Evolutionary conservation across 2,888 invertebrate genomes (phyloP).

Genomic region (Mellilla xanthometata): DNA sequence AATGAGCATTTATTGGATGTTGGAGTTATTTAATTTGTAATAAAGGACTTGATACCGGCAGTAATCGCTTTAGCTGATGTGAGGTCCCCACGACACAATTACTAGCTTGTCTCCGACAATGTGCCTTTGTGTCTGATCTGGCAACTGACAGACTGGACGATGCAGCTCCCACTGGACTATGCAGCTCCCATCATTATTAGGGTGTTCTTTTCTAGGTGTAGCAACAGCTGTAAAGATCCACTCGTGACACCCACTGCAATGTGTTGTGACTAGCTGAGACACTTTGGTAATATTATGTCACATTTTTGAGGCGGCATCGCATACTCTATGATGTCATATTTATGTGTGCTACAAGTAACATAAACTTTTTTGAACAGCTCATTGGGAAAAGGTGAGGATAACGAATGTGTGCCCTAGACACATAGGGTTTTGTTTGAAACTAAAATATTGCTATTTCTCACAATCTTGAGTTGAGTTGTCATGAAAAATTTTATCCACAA

Average conservation of each 20-base stretch:
- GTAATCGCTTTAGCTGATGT: conserved; percentile 68
- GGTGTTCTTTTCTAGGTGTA: conserved; percentile 82
- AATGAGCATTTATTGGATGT: conserved; percentile 73
- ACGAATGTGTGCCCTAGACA: conserved; percentile 65
- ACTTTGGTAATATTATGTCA: conserved; percentile 76
- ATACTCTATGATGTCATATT: conserved; percentile 76
- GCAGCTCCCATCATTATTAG: conserved; percentile 67
- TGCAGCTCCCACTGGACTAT: conserved; percentile 51
- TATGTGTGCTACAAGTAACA: conserved; percentile 75
- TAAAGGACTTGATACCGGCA: conserved; percentile 63
- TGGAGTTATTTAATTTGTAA: conserved; percentile 73
- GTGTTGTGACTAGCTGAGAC: conserved; percentile 68
- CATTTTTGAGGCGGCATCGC: conserved; percentile 73
- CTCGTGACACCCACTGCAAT: conserved; percentile 59
- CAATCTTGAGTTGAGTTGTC: conserved; percentile 24
- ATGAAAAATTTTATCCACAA: conserved; percentile 51
- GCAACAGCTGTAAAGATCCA: conserved; percentile 62
- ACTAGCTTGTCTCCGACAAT: conserved; percentile 40
- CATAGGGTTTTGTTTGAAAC: conserved; percentile 41
- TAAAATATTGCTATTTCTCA: conserved; percentile 28
- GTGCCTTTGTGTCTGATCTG: conserved; percentile 44
- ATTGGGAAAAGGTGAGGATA: conserved; percentile 80
- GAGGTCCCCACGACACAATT: conserved; percentile 40
- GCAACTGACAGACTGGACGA: conserved; percentile 43
- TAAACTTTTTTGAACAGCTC: conserved; percentile 81